These are phyloP conservation scores for Paedocypris micromegethes DNA, from an alignment of 2,797 vertebrate genomes.

Conservation along the genomic window DNA sequence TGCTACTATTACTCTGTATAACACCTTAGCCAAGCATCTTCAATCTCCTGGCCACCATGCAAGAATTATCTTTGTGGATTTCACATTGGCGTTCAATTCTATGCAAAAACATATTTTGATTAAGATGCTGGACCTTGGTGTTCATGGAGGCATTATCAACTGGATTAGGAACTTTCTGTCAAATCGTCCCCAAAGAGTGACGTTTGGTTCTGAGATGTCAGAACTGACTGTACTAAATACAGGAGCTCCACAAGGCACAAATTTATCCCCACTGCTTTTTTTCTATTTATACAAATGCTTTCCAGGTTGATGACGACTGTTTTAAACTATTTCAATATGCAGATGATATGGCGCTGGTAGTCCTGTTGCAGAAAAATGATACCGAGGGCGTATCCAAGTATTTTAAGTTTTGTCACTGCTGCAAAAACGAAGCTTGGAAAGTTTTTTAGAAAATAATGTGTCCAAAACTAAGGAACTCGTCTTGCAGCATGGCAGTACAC, in stretches of 20 bases:
- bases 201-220: neutral
- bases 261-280: neutral
- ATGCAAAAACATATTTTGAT: neutral
- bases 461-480: no score
- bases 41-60: neutral
- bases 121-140: neutral
- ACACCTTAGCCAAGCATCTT: no score
- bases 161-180: neutral
- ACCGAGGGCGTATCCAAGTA: no score
- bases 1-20: no score
- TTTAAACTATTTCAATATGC: slow-evolving; percentile 5
- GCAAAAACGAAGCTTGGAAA: no score
- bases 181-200: neutral
- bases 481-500: no score
- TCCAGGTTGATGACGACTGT: neutral
- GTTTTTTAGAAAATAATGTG: no score
- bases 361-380: no score
- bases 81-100: neutral
- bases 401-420: no score
- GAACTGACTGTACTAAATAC: neutral
- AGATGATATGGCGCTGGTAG: neutral
- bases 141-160: neutral
- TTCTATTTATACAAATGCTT: neutral
- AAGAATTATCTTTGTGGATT: neutral
- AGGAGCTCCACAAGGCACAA: neutral